Percentiles rank a stretch among this genome's conserved stretches.
Conservation (phyloP, 2,113 vertebrate genomes). For the Oophaga pumilio region DNA sequence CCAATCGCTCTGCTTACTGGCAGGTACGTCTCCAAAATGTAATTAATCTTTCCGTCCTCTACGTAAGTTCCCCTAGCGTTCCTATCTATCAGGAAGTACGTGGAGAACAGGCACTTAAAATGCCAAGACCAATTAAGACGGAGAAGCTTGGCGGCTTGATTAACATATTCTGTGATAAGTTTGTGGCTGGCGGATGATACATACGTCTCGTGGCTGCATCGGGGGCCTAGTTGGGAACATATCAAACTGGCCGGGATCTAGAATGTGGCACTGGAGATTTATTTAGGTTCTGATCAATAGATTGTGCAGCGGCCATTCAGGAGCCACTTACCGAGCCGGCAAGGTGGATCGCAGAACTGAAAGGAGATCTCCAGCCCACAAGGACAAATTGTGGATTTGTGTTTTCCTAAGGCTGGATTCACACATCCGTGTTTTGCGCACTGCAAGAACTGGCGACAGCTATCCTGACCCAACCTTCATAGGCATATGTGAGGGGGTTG, state of each 20-base stretch:
- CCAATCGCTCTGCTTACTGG: conserved; percentile 45
- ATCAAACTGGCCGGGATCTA: neutral
- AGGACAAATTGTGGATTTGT: neutral
- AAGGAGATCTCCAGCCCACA: neutral
- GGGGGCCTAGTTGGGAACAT: neutral
- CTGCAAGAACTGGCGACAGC: no score
- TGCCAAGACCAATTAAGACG: conserved; percentile 49
- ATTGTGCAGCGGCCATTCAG: neutral
- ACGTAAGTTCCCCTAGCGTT: conserved; percentile 3
- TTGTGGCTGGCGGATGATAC: conserved; percentile 3
- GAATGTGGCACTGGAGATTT: neutral
- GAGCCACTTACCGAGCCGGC: neutral
- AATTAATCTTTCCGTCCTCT: conserved; percentile 34
- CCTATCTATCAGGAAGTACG: conserved; percentile 14
- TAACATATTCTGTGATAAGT: conserved; percentile 26
- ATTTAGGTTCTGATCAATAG: neutral
- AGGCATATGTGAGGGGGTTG: no score
- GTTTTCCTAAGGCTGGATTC: neutral
- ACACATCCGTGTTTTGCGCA: no score
- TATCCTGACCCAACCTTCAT: no score
- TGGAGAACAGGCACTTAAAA: conserved; percentile 30
- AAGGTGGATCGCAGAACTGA: neutral
- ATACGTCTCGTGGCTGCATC: neutral
- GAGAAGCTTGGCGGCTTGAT: neutral
- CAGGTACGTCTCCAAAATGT: conserved; percentile 26